These are phyloP conservation scores for Digitonthophagus gazella DNA, from an alignment of 2,888 invertebrate species.

Conservation along the genomic window DNA sequence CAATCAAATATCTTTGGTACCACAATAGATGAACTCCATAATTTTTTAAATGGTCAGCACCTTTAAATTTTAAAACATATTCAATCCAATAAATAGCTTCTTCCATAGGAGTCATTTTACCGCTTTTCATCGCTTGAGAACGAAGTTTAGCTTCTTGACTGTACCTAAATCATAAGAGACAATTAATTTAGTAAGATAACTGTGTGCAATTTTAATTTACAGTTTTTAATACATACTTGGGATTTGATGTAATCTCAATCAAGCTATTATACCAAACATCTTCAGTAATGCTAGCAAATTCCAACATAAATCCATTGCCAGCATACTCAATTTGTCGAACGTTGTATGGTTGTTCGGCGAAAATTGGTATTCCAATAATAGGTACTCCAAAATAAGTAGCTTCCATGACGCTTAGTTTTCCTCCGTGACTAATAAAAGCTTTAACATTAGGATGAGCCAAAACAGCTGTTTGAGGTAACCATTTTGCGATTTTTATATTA, in stretches of 20 bases:
- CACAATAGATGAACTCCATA: constrained; percentile 14
- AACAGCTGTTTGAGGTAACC: constrained; percentile 50
- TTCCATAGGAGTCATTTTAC: constrained; percentile 15
- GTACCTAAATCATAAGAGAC: background rate
- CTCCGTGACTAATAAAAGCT: constrained; percentile 25
- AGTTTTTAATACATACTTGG: constrained; percentile 2
- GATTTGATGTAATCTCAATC: constrained; percentile 12
- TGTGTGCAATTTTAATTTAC: too few species aligned
- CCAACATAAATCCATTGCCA: constrained; percentile 20
- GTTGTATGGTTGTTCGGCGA: constrained; percentile 30
- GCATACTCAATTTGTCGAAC: constrained; percentile 32
- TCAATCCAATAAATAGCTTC: constrained; percentile 20
- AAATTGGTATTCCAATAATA: constrained; percentile 23
- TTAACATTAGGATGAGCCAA: constrained; percentile 27
- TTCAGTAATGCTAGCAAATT: background rate
- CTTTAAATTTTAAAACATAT: constrained; percentile 19
- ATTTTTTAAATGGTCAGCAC: constrained; percentile 15
- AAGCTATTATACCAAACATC: background rate
- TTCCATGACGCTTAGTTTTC: constrained; percentile 23
- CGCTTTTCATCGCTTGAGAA: constrained; percentile 12
- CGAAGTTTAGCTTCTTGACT: constrained; percentile 11
- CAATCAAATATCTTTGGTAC: constrained; percentile 13
- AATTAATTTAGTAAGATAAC: background rate
- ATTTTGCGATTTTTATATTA: constrained; percentile 49
- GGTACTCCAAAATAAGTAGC: constrained; percentile 23